Base-by-base conservation (phyloP, 37 sponge, comb jelly and placozoan species). In the Bolinopsis microptera region DNA sequence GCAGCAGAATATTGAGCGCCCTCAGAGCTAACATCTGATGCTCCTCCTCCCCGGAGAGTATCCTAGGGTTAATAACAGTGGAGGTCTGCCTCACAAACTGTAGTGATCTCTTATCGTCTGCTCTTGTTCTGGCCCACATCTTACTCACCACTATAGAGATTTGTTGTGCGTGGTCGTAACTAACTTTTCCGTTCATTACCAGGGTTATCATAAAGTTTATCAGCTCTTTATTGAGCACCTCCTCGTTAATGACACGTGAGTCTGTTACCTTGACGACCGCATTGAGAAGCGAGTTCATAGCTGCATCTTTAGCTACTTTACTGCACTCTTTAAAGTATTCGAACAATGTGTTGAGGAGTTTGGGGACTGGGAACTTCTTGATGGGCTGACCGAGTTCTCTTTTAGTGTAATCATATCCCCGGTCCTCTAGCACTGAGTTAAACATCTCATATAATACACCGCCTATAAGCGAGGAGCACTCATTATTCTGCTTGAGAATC, bases 401-500 rank as follows among this genome's bases (percentile, higher is more conserved):
- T 23, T 86, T 86, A 0, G 61, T 86, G 90, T 86, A 86, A 30
- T 86, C 90, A 30, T 86, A 77, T 36, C 80, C 61, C 61, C 90
- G 38, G 35, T 86, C 90, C 61, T 86, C 90, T 22, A 86, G 90
- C 25, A 86, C 61, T 5, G 90, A 39, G 90, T 41, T 86, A 0
- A 86, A 34, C 90, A 86, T 86, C 30, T 86, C 90, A 86, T 86
- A 86, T 38, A 86, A 39, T 28, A 86, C 90, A 0, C 90, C 90
- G 1, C 90, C 90, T 39, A 86, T 38, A 22, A 86, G 90, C 1
- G 90, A 36, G n/a, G 90, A 86, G 61, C 3, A 13, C 61, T 39
- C 61, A 48, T 86, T 86, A 8, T 86, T 86, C 90, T 86, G 90
- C 39, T 86, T 86, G 38, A 86, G 90, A 1, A 86, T 86, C n/a